A percentile compares a stretch with the other conserved stretches of the same genome.
Evolutionary conservation across 2,888 invertebrate genomes (phyloP).

Genomic region (Napeogenes sylphis): DNA sequence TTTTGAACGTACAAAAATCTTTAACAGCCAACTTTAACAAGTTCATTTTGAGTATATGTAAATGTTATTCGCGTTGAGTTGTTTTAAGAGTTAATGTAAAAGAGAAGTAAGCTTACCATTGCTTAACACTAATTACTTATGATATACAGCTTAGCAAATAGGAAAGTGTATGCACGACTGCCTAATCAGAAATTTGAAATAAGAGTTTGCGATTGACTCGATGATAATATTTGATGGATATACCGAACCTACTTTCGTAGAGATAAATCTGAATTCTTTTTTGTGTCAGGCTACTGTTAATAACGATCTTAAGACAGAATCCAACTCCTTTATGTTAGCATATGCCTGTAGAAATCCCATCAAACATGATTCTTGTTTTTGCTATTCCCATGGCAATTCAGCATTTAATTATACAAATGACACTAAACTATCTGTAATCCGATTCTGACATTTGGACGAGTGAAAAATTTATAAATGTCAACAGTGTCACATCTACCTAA

Average conservation of each 20-base stretch:
- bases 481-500: constrained; percentile 14
- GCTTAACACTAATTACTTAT: constrained; percentile 17
- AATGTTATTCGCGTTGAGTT: too few species aligned
- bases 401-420: constrained; percentile 19
- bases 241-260: constrained; percentile 30
- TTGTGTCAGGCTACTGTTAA: constrained; percentile 18
- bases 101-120: too few species aligned
- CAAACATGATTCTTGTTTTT: neutral
- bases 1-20: constrained; percentile 9
- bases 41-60: neutral
- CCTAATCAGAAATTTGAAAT: constrained; percentile 30
- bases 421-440: constrained; percentile 48
- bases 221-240: constrained; percentile 33
- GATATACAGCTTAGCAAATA: constrained; percentile 20
- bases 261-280: constrained; percentile 33
- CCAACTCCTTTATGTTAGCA: neutral
- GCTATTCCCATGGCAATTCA: constrained; percentile 28
- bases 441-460: constrained; percentile 58
- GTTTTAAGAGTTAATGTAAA: too few species aligned
- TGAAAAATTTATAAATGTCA: constrained; percentile 50
- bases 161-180: constrained; percentile 24
- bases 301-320: constrained; percentile 17
- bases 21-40: neutral
- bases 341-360: neutral
- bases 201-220: constrained; percentile 32